phyloP scores from a whole-genome alignment of 2,888 invertebrate species.

The Isotomurus palustris region DNA sequence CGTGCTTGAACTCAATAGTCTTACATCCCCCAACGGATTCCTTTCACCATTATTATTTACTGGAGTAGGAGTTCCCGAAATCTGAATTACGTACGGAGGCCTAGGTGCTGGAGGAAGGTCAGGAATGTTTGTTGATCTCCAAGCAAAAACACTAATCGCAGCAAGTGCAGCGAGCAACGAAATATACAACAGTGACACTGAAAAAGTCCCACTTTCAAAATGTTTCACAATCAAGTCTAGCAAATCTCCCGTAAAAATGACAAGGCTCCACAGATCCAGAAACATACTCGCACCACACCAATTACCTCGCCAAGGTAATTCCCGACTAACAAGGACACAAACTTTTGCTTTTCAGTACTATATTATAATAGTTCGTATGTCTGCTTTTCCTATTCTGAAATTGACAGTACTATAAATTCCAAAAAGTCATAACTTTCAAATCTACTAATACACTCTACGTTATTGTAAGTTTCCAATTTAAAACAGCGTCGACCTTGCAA shows the following conservation, averaged over 20 bases:
- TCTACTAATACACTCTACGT: no score
- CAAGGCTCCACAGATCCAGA: constrained; percentile 39
- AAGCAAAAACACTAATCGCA: constrained; percentile 31
- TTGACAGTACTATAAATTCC: not conserved
- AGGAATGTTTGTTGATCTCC: constrained; percentile 43
- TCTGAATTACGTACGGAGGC: constrained; percentile 41
- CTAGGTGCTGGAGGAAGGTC: constrained; percentile 36
- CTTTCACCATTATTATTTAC: constrained; percentile 12
- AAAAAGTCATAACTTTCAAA: no score
- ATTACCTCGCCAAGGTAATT: no score
- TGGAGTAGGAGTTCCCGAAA: constrained; percentile 22
- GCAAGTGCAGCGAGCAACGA: constrained; percentile 15
- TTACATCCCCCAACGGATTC: constrained; percentile 37
- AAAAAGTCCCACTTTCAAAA: constrained; percentile 22
- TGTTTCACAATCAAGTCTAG: constrained; percentile 31
- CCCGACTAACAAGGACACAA: no score
- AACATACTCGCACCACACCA: constrained; percentile 43
- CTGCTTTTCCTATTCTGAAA: no score
- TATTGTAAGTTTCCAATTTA: no score
- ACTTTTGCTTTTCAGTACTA: no score
- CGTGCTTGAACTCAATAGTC: constrained; percentile 34
- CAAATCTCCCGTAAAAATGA: constrained; percentile 34
- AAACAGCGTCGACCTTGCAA: no score
- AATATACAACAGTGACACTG: constrained; percentile 27
- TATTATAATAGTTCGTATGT: no score